A percentile compares a stretch with the other conserved stretches of the same genome.
Conservation (phyloP, 2,797 vertebrate species). For the Eulemur rubriventer region DNA sequence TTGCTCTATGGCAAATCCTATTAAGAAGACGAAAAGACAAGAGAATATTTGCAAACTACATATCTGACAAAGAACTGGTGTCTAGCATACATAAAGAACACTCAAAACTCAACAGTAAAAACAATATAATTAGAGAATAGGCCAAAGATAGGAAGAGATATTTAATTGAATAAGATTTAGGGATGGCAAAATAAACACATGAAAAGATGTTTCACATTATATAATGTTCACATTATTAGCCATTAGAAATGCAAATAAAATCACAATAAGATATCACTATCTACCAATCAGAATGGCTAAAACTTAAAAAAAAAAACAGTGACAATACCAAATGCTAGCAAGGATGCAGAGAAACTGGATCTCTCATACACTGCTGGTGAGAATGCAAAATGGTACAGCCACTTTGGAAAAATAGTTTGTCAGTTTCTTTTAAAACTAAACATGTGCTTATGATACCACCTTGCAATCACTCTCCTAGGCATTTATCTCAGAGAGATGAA, state of each 20-base stretch:
- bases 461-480: background rate
- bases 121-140: constrained; percentile 16
- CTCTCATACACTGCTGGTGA: background rate
- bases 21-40: background rate
- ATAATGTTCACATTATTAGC: background rate
- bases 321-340: background rate
- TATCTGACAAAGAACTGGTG: background rate
- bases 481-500: constrained; percentile 17
- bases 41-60: constrained; percentile 8
- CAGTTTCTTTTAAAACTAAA: constrained; percentile 21
- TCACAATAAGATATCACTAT: background rate
- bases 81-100: background rate
- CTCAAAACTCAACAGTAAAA: background rate
- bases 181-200: constrained; percentile 12
- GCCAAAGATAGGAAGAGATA: background rate
- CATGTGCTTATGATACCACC: background rate
- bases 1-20: background rate
- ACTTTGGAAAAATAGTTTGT: background rate
- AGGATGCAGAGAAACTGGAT: background rate
- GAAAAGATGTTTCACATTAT: background rate
- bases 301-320: background rate
- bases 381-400: background rate
- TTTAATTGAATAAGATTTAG: background rate
- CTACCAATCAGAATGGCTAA: background rate
- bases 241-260: constrained; percentile 20